These are phyloP conservation scores for Chloroceryle aenea DNA, from an alignment of 2,113 vertebrate genomes.

Conservation along the genomic window DNA sequence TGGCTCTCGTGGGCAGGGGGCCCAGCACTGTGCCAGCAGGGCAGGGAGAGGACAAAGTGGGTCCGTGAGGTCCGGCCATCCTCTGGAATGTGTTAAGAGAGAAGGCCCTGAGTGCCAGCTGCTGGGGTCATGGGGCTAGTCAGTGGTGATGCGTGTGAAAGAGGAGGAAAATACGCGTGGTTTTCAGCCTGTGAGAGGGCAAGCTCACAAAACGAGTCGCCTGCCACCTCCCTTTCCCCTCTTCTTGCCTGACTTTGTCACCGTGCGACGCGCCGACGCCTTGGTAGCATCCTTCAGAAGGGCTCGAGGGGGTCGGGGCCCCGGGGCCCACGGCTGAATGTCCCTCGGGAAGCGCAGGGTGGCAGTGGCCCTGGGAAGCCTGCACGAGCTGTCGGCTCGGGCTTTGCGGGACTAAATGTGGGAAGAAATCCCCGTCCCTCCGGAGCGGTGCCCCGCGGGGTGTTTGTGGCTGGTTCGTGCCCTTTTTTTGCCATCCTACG, in stretches of 20 bases:
- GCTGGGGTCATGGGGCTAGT: neutral
- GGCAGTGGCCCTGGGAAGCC: neutral
- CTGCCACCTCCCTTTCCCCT: neutral
- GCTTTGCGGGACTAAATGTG: neutral
- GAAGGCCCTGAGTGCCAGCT: neutral
- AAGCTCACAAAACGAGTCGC: neutral
- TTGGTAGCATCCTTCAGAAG: neutral
- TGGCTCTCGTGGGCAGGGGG: neutral
- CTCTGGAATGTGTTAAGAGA: neutral
- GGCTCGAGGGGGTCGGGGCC: fast-evolving
- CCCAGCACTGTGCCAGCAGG: fast-evolving
- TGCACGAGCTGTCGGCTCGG: fast-evolving
- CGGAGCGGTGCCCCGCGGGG: neutral
- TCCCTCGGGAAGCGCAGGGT: fast-evolving
- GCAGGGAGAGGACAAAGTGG: neutral
- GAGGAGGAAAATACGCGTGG: neutral
- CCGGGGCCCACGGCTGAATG: fast-evolving
- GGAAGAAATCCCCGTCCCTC: neutral
- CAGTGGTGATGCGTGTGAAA: neutral
- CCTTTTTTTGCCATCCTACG: neutral
- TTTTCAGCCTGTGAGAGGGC: neutral
- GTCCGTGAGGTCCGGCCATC: fast-evolving
- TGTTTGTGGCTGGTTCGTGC: neutral
- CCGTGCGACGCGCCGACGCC: fast-evolving
- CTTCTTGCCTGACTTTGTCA: fast-evolving